Conservation (phyloP, 2,113 vertebrate species). For the Cryptoleucopteryx plumbea region DNA sequence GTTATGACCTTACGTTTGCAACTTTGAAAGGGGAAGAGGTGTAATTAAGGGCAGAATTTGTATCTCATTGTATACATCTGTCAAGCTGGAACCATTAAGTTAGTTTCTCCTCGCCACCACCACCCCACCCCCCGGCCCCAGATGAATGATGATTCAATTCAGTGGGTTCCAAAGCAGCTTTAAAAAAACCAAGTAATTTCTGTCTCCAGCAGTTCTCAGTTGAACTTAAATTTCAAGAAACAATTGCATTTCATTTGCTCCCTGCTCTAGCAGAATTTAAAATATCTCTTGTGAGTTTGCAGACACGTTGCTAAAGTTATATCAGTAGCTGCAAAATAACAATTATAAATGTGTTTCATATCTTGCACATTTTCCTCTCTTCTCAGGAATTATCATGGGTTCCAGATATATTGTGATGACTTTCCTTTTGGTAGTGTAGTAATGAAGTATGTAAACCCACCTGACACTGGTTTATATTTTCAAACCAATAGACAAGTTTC, state of each 20-base stretch:
- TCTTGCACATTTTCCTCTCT: background rate
- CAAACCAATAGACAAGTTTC: background rate
- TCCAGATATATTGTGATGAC: background rate
- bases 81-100: background rate
- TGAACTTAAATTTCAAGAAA: background rate
- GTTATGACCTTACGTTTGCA: background rate
- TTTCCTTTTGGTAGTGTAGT: background rate
- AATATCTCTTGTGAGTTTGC: background rate
- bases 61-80: background rate
- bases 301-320: background rate
- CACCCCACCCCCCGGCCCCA: too few relatives aligned
- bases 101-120: background rate
- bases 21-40: background rate
- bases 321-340: background rate
- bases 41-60: background rate
- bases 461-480: background rate
- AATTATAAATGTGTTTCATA: background rate
- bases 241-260: background rate
- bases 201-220: background rate
- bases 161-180: background rate
- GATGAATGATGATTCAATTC: background rate
- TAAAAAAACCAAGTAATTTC: background rate
- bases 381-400: background rate
- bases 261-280: background rate
- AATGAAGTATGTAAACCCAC: background rate